Base-by-base conservation (phyloP, 1,140 invertebrate genomes). In the Cephus cinctus region DNA sequence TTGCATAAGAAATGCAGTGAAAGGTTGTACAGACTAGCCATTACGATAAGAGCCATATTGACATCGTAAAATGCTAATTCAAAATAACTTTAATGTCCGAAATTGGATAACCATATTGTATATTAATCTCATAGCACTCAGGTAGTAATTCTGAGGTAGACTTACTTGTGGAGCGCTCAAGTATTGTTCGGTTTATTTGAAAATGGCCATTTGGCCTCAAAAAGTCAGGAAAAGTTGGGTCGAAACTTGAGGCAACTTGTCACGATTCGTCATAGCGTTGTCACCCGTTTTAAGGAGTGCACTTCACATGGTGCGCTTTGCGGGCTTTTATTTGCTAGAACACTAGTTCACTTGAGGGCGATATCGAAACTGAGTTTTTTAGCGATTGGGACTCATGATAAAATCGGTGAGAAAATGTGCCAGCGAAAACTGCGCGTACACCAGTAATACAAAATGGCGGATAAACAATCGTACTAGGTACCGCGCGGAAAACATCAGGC, bases 391-490 rank as follows among this genome's bases (percentile, higher is more conserved):
- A 47, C 56, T 52, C 59, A 67, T 68, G 54, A 55, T 64, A 67
- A 63, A 57, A 53, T 52, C 51, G 46, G 57, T 43, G 49, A n/a
- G n/a, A n/a, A n/a, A 61, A 52, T 39, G 43, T 59, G 56, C 54
- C 51, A 57, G 52, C 53, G 51, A 67, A 65, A 67, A 68, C 64
- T 65, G 61, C 63, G 65, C 63, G 63, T 62, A 67, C 63, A 62
- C 63, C 62, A 65, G 69, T 61, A 64, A 66, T 66, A 71, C 70
- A 74, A 73, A 73, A 74, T 73, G 71, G 70, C 71, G 66, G 65
- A 72, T 73, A 73, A 75, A 74, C 70, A 75, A 75, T 73, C 56
- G 42, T 54, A 42, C 53, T 30, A 50, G 18, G 18, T n/a, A 19
- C 21, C 39, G 12, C 14, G 21, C 39, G 15, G 21, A 41, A 41